phyloP scores from a whole-genome alignment of 1,140 invertebrate genomes.

The Rhynchophorus ferrugineus region DNA sequence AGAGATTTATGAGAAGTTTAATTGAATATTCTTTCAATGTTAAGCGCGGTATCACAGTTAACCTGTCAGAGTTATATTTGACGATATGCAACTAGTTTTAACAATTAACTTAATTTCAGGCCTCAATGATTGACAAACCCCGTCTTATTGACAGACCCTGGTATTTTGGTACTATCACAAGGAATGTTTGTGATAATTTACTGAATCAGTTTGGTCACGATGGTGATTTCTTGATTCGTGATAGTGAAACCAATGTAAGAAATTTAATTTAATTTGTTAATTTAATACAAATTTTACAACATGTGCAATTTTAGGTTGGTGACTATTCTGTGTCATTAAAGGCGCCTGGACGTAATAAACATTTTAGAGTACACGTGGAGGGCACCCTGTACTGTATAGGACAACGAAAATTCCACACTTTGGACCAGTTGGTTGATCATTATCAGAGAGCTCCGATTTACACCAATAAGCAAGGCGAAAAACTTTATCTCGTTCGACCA shows the following conservation, averaged over 20 bases:
- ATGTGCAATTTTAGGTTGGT: conserved; percentile 87
- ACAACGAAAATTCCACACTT: conserved; percentile 90
- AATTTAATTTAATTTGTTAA: neutral
- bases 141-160: conserved; percentile 77
- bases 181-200: conserved; percentile 90
- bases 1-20: too few species aligned
- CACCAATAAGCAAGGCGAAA: conserved; percentile 91
- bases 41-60: too few species aligned
- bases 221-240: conserved; percentile 96
- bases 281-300: too few species aligned
- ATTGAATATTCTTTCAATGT: too few species aligned
- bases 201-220: conserved; percentile 90
- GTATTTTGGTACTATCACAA: conserved; percentile 94
- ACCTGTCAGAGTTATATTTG: neutral
- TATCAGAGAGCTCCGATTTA: conserved; percentile 98
- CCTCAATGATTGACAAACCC: conserved; percentile 48
- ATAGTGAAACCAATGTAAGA: conserved; percentile 97
- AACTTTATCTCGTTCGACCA: conserved; percentile 82
- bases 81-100: neutral
- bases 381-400: conserved; percentile 93
- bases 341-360: conserved; percentile 95
- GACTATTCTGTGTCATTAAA: conserved; percentile 98
- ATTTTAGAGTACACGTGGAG: conserved; percentile 97
- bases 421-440: conserved; percentile 96
- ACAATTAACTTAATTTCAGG: conserved; percentile 15